These are phyloP conservation scores for Brachionus angularis DNA, from an alignment of 1,140 invertebrate species.

Conservation along the genomic window DNA sequence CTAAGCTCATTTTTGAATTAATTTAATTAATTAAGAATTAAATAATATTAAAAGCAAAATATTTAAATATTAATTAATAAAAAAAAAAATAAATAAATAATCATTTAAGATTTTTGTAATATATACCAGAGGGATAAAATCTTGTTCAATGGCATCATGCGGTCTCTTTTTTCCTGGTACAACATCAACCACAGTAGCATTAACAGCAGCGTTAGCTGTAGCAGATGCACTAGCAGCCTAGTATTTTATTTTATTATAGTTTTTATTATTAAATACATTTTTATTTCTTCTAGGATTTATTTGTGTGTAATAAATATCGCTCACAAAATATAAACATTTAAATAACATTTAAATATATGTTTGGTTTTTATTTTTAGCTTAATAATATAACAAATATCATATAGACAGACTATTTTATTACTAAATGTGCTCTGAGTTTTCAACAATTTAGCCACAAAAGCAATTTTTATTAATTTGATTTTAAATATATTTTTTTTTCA, in stretches of 20 bases:
- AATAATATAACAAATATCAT: too few relatives aligned
- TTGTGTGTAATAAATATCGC: too few relatives aligned
- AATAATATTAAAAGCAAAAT: conserved; percentile 35
- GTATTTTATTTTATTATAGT: conserved; percentile 2
- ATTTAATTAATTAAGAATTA: not conserved
- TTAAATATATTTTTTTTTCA: conserved; percentile 14
- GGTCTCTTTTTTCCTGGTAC: conserved; percentile 42
- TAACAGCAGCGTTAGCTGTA: conserved; percentile 35
- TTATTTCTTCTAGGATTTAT: conserved; percentile 10
- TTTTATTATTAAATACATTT: not conserved
- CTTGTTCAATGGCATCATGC: conserved; percentile 43
- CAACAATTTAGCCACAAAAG: conserved; percentile 31
- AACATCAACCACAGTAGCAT: conserved; percentile 42
- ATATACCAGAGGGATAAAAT: conserved; percentile 42
- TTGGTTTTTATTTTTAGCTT: too few relatives aligned
- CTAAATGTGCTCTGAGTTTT: too few relatives aligned
- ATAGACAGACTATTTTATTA: too few relatives aligned
- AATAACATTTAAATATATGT: too few relatives aligned
- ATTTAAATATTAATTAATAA: too few relatives aligned
- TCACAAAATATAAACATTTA: too few relatives aligned
- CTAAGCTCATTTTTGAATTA: too few relatives aligned
- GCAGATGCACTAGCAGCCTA: conserved; percentile 44
- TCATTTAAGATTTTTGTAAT: too few relatives aligned
- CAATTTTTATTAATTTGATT: too few relatives aligned
- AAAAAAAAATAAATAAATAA: conserved; percentile 25